A percentile compares a stretch with the other conserved stretches of the same genome.
phyloP scores from a whole-genome alignment of 1,140 invertebrate species.

The Brachionus sp. region DNA sequence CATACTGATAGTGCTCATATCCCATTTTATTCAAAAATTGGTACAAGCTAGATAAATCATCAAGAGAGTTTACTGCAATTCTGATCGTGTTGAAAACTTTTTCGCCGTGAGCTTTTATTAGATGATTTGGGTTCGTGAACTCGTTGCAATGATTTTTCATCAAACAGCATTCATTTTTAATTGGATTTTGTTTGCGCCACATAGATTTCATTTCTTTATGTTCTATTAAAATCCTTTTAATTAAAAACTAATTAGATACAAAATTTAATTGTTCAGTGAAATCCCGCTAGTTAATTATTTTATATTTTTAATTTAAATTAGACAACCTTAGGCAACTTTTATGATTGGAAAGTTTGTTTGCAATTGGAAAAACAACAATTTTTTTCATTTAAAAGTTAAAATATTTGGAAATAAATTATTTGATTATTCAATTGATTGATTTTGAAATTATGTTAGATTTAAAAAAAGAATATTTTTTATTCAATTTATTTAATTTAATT shows the following conservation, averaged over 20 bases:
- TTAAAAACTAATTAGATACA: neutral
- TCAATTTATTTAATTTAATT: too few relatives aligned
- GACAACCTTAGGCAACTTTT: neutral
- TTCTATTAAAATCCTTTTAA: conserved; percentile 24
- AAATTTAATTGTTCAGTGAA: neutral
- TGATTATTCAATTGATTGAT: too few relatives aligned
- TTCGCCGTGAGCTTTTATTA: conserved; percentile 19
- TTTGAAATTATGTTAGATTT: too few relatives aligned
- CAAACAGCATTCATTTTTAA: neutral
- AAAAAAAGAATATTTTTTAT: too few relatives aligned
- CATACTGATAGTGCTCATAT: conserved; percentile 12
- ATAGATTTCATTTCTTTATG: conserved; percentile 43
- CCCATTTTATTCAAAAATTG: conserved; percentile 5
- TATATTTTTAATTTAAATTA: neutral
- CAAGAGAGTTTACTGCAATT: conserved; percentile 13
- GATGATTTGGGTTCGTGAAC: neutral
- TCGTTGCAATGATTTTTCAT: neutral
- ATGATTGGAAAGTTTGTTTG: too few relatives aligned
- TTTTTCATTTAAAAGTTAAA: too few relatives aligned
- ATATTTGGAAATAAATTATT: too few relatives aligned
- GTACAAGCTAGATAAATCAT: neutral
- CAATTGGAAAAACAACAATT: too few relatives aligned
- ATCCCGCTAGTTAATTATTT: neutral
- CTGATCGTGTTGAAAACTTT: conserved; percentile 29
- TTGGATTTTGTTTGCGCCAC: conserved; percentile 21